Conservation (phyloP, 2,888 invertebrate species). For the Dicroscelio sp. region DNA sequence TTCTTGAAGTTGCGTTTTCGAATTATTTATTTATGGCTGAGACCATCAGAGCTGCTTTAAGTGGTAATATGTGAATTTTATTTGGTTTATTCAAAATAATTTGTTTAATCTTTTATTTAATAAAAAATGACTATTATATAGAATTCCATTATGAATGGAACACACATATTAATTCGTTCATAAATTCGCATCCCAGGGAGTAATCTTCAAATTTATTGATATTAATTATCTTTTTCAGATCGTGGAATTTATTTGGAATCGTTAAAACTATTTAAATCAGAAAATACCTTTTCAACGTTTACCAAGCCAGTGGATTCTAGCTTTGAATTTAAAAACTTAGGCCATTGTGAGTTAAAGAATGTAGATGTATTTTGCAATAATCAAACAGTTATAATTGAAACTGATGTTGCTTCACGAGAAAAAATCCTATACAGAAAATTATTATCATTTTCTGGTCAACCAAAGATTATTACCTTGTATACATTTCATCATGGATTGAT, state of each 20-base stretch:
- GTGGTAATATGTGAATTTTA: no score
- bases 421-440: conserved; percentile 16
- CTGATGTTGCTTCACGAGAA: not conserved
- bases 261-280: conserved; percentile 42
- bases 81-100: no score
- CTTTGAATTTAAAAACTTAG: conserved; percentile 30
- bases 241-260: conserved; percentile 69
- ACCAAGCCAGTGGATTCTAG: no score
- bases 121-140: no score
- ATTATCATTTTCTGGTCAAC: not conserved
- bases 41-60: not conserved
- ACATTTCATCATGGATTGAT: conserved; percentile 70
- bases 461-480: conserved; percentile 24
- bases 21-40: not conserved
- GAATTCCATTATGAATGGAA: no score
- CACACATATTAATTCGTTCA: no score
- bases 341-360: conserved; percentile 58
- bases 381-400: not conserved
- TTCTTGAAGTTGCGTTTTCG: not conserved
- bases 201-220: no score
- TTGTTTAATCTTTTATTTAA: no score
- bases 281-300: no score
- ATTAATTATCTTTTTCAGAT: no score
- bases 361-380: conserved; percentile 9
- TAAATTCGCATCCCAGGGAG: no score